These are phyloP conservation scores for Probaryconus sp. DNA, from an alignment of 1,140 invertebrate species.

Conservation along the genomic window DNA sequence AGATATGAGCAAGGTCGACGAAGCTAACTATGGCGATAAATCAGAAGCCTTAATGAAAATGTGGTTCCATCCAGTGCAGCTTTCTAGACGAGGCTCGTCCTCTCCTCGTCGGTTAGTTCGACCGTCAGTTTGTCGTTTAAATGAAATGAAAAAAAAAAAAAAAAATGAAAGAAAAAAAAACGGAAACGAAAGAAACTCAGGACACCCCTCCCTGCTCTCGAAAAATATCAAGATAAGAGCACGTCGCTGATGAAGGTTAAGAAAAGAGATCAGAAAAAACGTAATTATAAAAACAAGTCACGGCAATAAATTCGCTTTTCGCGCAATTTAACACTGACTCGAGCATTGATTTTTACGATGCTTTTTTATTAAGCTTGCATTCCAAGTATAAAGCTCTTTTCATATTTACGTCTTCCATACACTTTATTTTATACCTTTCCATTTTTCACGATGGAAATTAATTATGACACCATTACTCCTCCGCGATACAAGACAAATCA, in stretches of 20 bases:
- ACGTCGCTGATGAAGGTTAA: slow-evolving; percentile 48
- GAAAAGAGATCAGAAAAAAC: slow-evolving; percentile 56
- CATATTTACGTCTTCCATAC: slow-evolving; percentile 49
- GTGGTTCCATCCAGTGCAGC: slow-evolving; percentile 66
- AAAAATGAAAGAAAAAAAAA: no score
- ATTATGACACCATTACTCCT: slow-evolving; percentile 27
- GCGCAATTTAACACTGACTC: slow-evolving; percentile 55
- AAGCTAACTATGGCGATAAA: slow-evolving; percentile 71
- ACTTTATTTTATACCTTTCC: slow-evolving; percentile 44
- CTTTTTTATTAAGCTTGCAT: slow-evolving; percentile 54
- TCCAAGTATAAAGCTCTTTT: slow-evolving; percentile 45
- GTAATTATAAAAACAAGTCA: slow-evolving; percentile 64
- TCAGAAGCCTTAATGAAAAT: slow-evolving; percentile 73
- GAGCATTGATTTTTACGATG: slow-evolving; percentile 56
- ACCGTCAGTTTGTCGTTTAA: slow-evolving; percentile 64
- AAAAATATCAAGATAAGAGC: slow-evolving; percentile 71
- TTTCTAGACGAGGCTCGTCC: slow-evolving; percentile 63
- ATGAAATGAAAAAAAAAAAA: slow-evolving; percentile 69
- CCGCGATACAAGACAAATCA: slow-evolving; percentile 22
- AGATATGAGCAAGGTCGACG: slow-evolving; percentile 65
- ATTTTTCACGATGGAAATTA: slow-evolving; percentile 52
- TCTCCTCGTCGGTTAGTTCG: slow-evolving; percentile 46
- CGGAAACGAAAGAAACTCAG: no score
- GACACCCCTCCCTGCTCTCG: slow-evolving; percentile 49
- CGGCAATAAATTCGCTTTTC: slow-evolving; percentile 62